phyloP scores from a whole-genome alignment of 2,888 invertebrate genomes.

The Drosophila flavopinicola region DNA sequence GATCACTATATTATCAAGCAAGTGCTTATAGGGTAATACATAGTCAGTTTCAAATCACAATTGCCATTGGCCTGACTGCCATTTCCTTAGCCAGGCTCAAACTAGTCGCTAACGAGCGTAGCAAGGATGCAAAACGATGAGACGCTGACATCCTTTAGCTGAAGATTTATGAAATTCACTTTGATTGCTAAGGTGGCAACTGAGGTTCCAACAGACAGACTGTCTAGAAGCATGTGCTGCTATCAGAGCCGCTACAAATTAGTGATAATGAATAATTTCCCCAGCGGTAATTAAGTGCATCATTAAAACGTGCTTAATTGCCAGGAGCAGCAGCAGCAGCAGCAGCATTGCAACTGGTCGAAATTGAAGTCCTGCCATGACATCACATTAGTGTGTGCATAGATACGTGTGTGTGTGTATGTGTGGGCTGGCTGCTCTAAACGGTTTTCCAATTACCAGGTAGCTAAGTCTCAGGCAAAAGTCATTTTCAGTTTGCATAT shows the following conservation, averaged over 20 bases:
- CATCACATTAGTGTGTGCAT: background rate
- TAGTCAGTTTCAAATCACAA: background rate
- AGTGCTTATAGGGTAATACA: conserved; percentile 19
- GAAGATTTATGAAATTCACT: conserved; percentile 43
- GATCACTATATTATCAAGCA: too few relatives aligned
- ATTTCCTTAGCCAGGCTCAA: conserved; percentile 17
- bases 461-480: conserved; percentile 55
- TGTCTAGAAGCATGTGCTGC: conserved; percentile 35
- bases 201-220: background rate
- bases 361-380: conserved; percentile 39
- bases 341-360: conserved; percentile 26
- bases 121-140: conserved; percentile 42
- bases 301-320: conserved; percentile 68
- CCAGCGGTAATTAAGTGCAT: conserved; percentile 73
- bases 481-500: conserved; percentile 75
- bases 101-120: conserved; percentile 63
- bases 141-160: conserved; percentile 30
- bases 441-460: conserved; percentile 70
- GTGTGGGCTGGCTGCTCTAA: conserved; percentile 37
- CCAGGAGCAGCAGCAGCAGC: conserved; percentile 36
- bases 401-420: background rate
- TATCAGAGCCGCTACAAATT: conserved; percentile 64
- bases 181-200: conserved; percentile 45
- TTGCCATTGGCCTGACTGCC: conserved; percentile 5
- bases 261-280: conserved; percentile 81